Evolutionary conservation across 2,113 vertebrate species (phyloP).

Genomic region (Erythrocebus patas): DNA sequence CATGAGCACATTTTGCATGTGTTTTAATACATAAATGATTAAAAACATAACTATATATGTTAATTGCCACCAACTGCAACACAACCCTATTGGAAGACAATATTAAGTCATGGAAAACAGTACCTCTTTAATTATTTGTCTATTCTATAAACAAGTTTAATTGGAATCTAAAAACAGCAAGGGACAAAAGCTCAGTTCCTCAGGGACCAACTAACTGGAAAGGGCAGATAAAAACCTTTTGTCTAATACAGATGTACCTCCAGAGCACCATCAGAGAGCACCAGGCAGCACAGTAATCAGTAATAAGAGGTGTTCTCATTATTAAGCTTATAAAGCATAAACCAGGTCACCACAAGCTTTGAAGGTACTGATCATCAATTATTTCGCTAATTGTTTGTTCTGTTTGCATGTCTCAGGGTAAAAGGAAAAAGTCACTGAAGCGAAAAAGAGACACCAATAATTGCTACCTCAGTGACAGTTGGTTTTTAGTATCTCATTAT

Average conservation of each 20-base stretch:
- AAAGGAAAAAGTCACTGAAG: slow-evolving; percentile 82
- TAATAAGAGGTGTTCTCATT: slow-evolving; percentile 85
- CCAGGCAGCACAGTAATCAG: slow-evolving; percentile 82
- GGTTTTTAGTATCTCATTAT: slow-evolving; percentile 84
- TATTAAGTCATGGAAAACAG: slow-evolving; percentile 75
- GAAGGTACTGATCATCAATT: slow-evolving; percentile 87
- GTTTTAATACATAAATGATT: slow-evolving; percentile 70
- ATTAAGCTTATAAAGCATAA: slow-evolving; percentile 82
- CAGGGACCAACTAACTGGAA: slow-evolving; percentile 81
- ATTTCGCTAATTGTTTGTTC: slow-evolving; percentile 88
- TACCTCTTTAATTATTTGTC: slow-evolving; percentile 84
- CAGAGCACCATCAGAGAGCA: slow-evolving; percentile 67
- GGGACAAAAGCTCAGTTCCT: slow-evolving; percentile 81
- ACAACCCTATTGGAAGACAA: slow-evolving; percentile 70
- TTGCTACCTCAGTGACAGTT: slow-evolving; percentile 83
- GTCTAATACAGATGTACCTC: slow-evolving; percentile 72
- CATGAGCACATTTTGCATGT: slow-evolving; percentile 1
- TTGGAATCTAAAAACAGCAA: slow-evolving; percentile 83
- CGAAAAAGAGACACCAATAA: slow-evolving; percentile 81
- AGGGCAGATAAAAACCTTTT: slow-evolving; percentile 82
- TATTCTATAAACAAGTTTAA: slow-evolving; percentile 87
- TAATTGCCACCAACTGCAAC: slow-evolving; percentile 71
- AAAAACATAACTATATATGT: slow-evolving; percentile 71
- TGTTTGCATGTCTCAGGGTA: slow-evolving; percentile 84
- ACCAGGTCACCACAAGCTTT: slow-evolving; percentile 84